Conservation (phyloP, 1,140 invertebrate species). For the Gryllus bimaculatus region DNA sequence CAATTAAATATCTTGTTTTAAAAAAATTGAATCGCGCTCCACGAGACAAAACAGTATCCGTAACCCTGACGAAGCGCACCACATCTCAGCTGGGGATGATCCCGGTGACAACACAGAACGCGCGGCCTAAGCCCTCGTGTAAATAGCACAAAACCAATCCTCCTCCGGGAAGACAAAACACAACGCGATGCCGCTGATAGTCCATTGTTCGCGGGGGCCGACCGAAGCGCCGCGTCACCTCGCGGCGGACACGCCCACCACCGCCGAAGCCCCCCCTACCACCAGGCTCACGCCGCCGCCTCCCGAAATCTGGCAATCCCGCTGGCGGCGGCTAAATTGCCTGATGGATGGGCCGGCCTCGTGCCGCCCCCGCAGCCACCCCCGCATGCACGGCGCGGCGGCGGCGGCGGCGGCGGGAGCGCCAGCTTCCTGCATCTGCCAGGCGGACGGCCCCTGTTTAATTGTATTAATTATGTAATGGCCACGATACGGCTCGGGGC, state of each 20-base stretch:
- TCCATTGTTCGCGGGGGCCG: not conserved
- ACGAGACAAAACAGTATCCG: no score
- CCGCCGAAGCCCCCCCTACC: not conserved
- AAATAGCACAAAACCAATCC: constrained; percentile 4
- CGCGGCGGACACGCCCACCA: not conserved
- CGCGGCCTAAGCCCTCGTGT: not conserved
- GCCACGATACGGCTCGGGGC: not conserved
- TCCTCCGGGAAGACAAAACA: not conserved
- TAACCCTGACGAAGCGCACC: no score
- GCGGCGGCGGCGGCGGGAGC: no score
- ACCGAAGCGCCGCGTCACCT: not conserved
- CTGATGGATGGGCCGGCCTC: not conserved
- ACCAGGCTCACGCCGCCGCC: not conserved
- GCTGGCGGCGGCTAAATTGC: not conserved
- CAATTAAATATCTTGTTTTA: no score
- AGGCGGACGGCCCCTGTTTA: not conserved
- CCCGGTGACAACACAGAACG: not conserved
- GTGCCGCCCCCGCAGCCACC: not conserved
- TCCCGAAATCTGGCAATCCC: not conserved
- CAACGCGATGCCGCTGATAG: not conserved
- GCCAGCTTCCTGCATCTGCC: not conserved
- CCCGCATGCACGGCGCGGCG: not conserved
- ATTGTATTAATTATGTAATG: constrained; percentile 6
- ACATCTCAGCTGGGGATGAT: not conserved
- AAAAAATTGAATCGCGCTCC: no score